Percentiles rank a stretch among this genome's conserved stretches.
Conservation (phyloP, 2,113 vertebrate genomes). For the Periophthalmus modestus region DNA sequence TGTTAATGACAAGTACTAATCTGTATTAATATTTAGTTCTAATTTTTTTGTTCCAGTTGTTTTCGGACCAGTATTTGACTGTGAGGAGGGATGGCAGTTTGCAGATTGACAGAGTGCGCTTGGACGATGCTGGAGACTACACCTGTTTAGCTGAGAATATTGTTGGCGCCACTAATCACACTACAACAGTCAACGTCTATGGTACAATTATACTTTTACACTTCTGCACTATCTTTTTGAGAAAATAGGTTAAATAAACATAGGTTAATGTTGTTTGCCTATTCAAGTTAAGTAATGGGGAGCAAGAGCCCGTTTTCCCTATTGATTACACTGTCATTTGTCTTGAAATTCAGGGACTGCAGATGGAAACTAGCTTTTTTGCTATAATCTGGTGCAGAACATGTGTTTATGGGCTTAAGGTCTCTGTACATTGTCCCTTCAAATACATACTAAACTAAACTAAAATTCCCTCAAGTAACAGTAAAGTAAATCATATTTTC, state of each 20-base stretch:
- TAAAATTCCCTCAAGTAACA: background rate
- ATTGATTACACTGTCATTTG: too few relatives aligned
- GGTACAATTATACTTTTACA: constrained; percentile 71
- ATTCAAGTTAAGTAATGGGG: too few relatives aligned
- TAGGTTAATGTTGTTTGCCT: too few relatives aligned
- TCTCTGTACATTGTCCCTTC: too few relatives aligned
- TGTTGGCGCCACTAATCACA: constrained; percentile 85
- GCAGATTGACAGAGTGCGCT: constrained; percentile 86
- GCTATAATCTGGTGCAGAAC: too few relatives aligned
- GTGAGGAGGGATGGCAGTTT: constrained; percentile 90
- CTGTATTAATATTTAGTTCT: background rate
- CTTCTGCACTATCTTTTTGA: constrained; percentile 9
- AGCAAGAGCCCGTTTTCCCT: too few relatives aligned
- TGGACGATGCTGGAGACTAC: constrained; percentile 87
- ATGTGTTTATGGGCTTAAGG: too few relatives aligned
- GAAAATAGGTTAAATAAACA: constrained; percentile 14
- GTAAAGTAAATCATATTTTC: background rate
- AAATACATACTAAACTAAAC: too few relatives aligned
- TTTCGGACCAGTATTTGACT: constrained; percentile 83
- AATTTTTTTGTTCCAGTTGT: constrained; percentile 75
- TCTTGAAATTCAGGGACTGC: too few relatives aligned
- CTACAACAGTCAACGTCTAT: constrained; percentile 82
- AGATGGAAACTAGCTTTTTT: too few relatives aligned
- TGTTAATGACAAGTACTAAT: background rate
- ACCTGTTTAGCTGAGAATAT: constrained; percentile 89